A percentile compares a stretch with the other conserved stretches of the same genome.
phyloP scores from a whole-genome alignment of 2,888 invertebrate species.

The Conops quadrifasciatus region DNA sequence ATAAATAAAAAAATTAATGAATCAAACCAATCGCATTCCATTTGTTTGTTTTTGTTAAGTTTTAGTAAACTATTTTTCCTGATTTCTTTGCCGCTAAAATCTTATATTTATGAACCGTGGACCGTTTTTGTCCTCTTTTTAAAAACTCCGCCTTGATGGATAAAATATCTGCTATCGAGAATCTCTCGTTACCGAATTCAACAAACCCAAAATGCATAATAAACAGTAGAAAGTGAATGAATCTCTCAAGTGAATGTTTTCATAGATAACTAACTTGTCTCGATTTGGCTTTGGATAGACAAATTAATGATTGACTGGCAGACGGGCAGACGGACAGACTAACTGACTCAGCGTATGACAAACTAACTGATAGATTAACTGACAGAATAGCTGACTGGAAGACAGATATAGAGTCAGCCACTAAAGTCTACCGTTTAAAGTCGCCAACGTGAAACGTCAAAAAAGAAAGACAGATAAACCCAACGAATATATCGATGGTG shows the following conservation, averaged over 20 bases:
- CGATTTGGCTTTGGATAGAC: not conserved
- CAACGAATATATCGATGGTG: not conserved
- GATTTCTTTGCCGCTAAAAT: too few species aligned
- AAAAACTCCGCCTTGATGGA: conserved; percentile 9
- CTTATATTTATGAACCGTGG: too few species aligned
- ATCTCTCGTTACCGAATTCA: conserved; percentile 22
- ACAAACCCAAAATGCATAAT: conserved; percentile 8
- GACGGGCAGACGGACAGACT: not conserved
- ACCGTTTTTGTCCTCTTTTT: too few species aligned
- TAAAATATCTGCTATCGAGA: conserved; percentile 13
- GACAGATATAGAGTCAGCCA: not conserved
- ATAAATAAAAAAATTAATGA: too few species aligned
- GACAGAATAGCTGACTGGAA: not conserved
- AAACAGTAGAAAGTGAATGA: conserved; percentile 35
- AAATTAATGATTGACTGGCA: not conserved
- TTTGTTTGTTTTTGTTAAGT: not conserved
- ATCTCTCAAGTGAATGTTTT: conserved; percentile 10
- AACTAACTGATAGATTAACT: not conserved
- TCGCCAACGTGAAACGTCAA: too few species aligned
- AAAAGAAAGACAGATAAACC: too few species aligned
- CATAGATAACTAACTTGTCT: not conserved
- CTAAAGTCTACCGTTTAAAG: too few species aligned
- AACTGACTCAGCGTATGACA: not conserved
- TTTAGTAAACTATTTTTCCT: not conserved
- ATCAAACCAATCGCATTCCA: too few species aligned